Base-by-base conservation (phyloP, 2,797 vertebrate genomes). In the Zalophus californianus region DNA sequence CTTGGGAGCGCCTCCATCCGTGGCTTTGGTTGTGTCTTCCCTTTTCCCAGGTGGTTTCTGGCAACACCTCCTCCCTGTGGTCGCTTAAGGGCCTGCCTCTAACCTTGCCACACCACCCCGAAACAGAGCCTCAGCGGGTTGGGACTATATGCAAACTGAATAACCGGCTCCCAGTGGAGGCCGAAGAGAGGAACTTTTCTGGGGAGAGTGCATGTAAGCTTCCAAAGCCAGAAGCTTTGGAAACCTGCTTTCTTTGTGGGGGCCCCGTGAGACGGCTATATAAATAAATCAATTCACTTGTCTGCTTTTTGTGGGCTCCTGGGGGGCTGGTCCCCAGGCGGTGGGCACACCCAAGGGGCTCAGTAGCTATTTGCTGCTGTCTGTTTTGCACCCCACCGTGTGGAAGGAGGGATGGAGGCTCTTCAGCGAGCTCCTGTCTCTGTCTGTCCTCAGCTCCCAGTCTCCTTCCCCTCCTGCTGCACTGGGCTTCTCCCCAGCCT, bases 1-100 rank as follows among this genome's bases (percentile, higher is more conserved):
- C 0, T 41, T 1, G 4, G 41, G 32, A 11, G 16, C 7, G 1
- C 12, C 60, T 29, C 2, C 0, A 0, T 15, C 15, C 16, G 2
- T 27, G 1, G 25, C 35, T 54, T 35, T 7, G 8, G 6, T 52
- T 54, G 44, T 15, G 41, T 77, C 2, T 0, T 18, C 8, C 9
- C 35, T 48, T 48, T 41, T 48, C 29, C 64, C 16, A 35, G 64
- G n/a, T 68, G n/a, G 64, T 68, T 68, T 68, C 64, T 16, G 32
- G 58, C 3, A 35, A 3, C 54, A n/a, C 18, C 62, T 12, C 72
- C 75, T 56, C 8, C 56, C 1, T 5, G 38, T 8, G 1, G 7
- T 7, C 1, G 7, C 23, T 14, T 8, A 1, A 16, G 29, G 0
- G 23, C 12, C 44, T n/a, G 66, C n/a, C 41, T 92, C 58, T n/a